These are phyloP conservation scores for Toxotes lorentzi DNA, from an alignment of 2,797 vertebrate genomes.

Conservation along the genomic window DNA sequence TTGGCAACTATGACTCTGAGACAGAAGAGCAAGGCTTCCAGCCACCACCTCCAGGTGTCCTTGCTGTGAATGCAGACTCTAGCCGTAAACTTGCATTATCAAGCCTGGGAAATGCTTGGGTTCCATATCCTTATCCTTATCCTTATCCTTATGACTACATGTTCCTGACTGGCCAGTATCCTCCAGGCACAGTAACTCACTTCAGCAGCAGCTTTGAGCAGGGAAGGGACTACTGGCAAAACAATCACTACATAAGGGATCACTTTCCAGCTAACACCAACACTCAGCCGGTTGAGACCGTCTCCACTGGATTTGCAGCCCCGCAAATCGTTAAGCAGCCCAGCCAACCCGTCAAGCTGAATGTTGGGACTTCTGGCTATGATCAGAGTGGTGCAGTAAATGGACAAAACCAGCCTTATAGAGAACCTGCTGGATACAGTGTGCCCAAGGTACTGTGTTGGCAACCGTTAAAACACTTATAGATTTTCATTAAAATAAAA, in stretches of 20 bases:
- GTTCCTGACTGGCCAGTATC: conserved; percentile 42
- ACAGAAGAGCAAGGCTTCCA: neutral
- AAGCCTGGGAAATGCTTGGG: neutral
- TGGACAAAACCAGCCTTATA: neutral
- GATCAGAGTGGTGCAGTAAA: neutral
- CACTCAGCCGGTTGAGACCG: neutral
- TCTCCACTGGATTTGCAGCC: no score
- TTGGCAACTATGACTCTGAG: conserved; percentile 40
- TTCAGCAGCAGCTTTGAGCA: conserved; percentile 44
- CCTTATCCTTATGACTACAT: conserved; percentile 1
- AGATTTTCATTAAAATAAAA: no score
- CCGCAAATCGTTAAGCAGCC: accelerated
- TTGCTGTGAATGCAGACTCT: accelerated
- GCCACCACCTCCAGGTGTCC: neutral
- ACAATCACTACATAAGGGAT: neutral
- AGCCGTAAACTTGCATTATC: neutral
- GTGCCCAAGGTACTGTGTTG: neutral
- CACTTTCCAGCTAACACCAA: neutral
- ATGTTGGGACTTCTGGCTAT: neutral
- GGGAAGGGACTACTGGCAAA: conserved; percentile 21
- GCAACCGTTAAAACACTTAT: no score
- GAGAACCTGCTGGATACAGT: neutral
- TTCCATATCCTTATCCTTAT: neutral
- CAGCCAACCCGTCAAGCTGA: neutral
- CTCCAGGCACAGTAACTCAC: conserved; percentile 42